Evolutionary conservation across 2,113 vertebrate species (phyloP).

Genomic region (Neolamprologus ventralis): DNA sequence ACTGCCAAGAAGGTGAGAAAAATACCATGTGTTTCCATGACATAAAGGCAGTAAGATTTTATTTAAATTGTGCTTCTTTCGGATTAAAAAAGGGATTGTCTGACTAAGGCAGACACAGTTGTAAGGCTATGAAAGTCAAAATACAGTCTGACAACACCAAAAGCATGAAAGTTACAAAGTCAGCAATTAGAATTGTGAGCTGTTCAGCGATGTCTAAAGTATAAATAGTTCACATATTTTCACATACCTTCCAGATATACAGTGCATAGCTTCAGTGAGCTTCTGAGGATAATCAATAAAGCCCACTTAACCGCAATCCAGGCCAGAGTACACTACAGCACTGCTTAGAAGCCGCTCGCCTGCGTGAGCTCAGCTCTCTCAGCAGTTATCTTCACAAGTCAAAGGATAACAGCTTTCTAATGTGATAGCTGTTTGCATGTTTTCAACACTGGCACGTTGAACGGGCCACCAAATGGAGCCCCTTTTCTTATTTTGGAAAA

Average conservation of each 20-base stretch:
- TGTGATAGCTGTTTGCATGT: slow-evolving; percentile 5
- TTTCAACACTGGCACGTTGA: background rate
- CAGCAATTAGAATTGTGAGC: background rate
- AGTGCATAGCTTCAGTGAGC: background rate
- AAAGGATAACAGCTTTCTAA: slow-evolving; percentile 8
- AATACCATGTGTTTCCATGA: background rate
- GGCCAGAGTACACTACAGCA: background rate
- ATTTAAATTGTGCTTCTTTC: background rate
- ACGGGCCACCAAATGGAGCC: background rate
- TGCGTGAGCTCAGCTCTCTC: background rate
- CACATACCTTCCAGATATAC: background rate
- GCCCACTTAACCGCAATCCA: slow-evolving; percentile 2
- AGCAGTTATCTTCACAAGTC: slow-evolving; percentile 15
- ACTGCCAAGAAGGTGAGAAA: slow-evolving; percentile 89
- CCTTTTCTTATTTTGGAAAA: background rate
- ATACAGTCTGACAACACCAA: background rate
- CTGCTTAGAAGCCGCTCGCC: background rate
- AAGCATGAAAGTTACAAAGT: background rate
- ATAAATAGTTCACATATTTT: slow-evolving; percentile 2
- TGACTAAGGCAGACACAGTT: background rate
- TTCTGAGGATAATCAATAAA: slow-evolving; percentile 40
- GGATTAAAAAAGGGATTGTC: background rate
- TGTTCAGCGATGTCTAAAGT: background rate
- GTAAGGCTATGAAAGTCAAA: background rate
- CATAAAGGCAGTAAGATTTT: background rate